Conservation (phyloP, 2,888 invertebrate genomes). For the Campoplex nolae region DNA sequence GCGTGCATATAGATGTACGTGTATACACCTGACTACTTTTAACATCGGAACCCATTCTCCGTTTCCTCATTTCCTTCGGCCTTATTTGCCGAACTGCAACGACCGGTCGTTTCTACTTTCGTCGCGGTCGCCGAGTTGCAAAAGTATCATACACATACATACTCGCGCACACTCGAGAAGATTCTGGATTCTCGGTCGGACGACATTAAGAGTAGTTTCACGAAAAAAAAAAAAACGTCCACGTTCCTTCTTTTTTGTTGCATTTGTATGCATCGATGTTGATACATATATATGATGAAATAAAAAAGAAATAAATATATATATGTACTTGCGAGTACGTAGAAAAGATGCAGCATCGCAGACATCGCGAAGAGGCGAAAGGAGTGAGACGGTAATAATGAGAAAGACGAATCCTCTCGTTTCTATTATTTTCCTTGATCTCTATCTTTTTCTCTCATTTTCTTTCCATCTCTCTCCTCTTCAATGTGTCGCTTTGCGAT, state of each 20-base stretch:
- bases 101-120: constrained; percentile 63
- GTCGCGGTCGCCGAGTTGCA: constrained; percentile 31
- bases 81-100: constrained; percentile 70
- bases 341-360: constrained; percentile 7
- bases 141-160: background rate
- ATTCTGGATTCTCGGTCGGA: constrained; percentile 4
- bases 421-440: background rate
- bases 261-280: background rate
- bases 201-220: constrained; percentile 40
- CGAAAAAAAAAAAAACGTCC: background rate
- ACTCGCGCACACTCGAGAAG: background rate
- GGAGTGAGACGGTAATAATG: constrained; percentile 39
- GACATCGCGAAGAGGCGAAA: constrained; percentile 5
- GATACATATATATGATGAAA: background rate
- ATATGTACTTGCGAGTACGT: constrained; percentile 6
- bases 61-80: constrained; percentile 61
- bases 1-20: background rate
- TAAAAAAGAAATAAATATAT: constrained; percentile 26
- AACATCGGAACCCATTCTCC: constrained; percentile 49
- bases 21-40: constrained; percentile 18
- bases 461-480: constrained; percentile 6
- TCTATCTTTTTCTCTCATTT: too few relatives aligned
- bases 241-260: background rate
- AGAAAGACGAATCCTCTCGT: constrained; percentile 33
- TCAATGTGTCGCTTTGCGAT: constrained; percentile 30